Conservation (phyloP, 2,113 vertebrate genomes). For the Ceyx cyanopectus region DNA sequence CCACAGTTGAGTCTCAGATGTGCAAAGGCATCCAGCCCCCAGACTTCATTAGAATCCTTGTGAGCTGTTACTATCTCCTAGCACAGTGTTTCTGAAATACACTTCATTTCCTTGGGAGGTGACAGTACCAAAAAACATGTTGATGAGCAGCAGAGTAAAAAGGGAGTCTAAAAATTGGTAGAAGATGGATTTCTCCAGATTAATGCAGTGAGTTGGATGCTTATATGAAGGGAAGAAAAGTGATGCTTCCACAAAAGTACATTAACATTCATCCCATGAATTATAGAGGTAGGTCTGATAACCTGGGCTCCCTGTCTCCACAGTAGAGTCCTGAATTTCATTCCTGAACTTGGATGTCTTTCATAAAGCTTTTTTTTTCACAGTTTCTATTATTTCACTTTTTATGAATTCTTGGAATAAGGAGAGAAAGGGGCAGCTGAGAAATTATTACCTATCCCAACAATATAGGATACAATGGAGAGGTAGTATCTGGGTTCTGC, state of each 20-base stretch:
- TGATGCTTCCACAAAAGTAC: neutral
- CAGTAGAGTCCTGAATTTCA: neutral
- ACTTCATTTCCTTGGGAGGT: conserved; percentile 34
- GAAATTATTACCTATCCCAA: neutral
- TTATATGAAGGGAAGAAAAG: neutral
- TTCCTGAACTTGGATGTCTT: neutral
- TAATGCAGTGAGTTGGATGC: neutral
- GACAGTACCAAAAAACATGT: conserved; percentile 48
- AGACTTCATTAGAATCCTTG: conserved; percentile 55
- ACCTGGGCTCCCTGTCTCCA: neutral
- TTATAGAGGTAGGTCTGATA: neutral
- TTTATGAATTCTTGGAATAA: neutral
- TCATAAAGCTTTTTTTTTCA: neutral
- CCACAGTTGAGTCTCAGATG: neutral
- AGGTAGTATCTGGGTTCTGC: neutral
- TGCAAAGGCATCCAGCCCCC: conserved; percentile 52
- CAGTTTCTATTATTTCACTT: neutral
- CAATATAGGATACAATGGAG: neutral
- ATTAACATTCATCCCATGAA: neutral
- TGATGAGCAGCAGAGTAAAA: conserved; percentile 35
- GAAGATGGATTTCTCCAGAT: neutral
- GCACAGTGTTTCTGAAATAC: conserved; percentile 39
- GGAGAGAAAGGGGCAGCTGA: neutral
- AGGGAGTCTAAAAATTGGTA: conserved; percentile 58
- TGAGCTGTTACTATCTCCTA: conserved; percentile 46